A percentile compares a stretch with the other conserved stretches of the same genome.
Conservation (phyloP, 2,113 vertebrate species). For the Pipra filicauda region DNA sequence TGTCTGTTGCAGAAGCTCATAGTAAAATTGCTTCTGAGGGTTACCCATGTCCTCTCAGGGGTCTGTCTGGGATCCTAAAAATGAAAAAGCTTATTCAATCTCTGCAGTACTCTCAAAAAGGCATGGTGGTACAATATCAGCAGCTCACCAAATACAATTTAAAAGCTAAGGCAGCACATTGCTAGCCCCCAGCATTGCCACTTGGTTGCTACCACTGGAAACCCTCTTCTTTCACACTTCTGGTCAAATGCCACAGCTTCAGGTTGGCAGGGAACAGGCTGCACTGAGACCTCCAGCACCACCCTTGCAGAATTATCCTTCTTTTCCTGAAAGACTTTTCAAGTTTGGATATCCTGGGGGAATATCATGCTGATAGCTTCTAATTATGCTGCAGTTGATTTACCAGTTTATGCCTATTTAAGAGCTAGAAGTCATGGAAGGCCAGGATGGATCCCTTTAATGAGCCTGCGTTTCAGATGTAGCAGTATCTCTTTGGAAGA, state of each 20-base stretch:
- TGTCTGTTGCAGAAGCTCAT: not conserved
- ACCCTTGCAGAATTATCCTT: not conserved
- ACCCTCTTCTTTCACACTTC: not conserved
- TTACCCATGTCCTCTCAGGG: not conserved
- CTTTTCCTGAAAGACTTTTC: not conserved
- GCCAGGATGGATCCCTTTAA: not conserved
- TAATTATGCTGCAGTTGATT: not conserved
- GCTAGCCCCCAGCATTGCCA: not conserved
- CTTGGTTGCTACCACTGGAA: not conserved
- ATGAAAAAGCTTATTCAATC: not conserved
- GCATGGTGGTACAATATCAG: not conserved
- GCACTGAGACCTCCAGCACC: not conserved
- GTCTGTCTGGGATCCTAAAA: not conserved
- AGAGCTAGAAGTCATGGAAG: not conserved
- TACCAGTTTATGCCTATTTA: not conserved
- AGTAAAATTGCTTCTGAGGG: not conserved
- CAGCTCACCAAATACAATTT: not conserved
- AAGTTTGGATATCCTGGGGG: not conserved
- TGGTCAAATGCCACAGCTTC: not conserved
- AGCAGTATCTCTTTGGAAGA: not conserved
- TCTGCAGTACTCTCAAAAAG: not conserved
- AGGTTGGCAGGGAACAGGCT: not conserved
- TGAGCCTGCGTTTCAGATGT: not conserved
- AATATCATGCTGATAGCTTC: not conserved
- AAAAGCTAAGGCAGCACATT: not conserved